phyloP scores from a whole-genome alignment of 2,113 vertebrate species.

The Dasyprocta punctata region DNA sequence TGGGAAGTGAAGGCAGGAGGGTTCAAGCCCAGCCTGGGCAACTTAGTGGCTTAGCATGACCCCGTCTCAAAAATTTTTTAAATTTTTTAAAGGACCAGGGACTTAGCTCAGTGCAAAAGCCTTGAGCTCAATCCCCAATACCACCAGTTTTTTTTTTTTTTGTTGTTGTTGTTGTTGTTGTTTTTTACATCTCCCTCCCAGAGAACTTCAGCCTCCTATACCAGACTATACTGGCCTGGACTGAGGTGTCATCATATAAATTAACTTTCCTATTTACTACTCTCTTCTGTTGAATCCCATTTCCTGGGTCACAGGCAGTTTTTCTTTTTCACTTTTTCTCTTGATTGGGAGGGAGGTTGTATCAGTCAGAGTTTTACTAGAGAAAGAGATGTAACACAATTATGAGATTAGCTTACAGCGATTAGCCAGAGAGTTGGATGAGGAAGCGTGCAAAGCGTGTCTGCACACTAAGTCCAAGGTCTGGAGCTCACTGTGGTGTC shows the following conservation, averaged over 20 bases:
- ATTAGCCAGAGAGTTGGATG: neutral
- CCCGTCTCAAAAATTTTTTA: too few relatives aligned
- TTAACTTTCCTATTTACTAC: neutral
- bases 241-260: neutral
- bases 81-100: too few relatives aligned
- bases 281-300: neutral
- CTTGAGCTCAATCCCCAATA: neutral
- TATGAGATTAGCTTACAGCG: neutral
- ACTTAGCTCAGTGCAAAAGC: too few relatives aligned
- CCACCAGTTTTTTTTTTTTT: neutral
- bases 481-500: too few relatives aligned
- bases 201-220: neutral
- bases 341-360: neutral
- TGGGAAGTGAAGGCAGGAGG: too few relatives aligned
- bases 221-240: neutral
- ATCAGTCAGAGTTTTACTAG: neutral
- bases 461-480: neutral
- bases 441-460: neutral
- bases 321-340: neutral
- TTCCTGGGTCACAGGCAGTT: neutral
- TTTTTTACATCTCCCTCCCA: neutral
- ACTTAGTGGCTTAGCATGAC: too few relatives aligned
- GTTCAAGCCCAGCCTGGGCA: too few relatives aligned
- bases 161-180: too few relatives aligned
- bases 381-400: neutral